These are phyloP conservation scores for Fulica atra DNA, from an alignment of 2,113 vertebrate species.

Conservation along the genomic window DNA sequence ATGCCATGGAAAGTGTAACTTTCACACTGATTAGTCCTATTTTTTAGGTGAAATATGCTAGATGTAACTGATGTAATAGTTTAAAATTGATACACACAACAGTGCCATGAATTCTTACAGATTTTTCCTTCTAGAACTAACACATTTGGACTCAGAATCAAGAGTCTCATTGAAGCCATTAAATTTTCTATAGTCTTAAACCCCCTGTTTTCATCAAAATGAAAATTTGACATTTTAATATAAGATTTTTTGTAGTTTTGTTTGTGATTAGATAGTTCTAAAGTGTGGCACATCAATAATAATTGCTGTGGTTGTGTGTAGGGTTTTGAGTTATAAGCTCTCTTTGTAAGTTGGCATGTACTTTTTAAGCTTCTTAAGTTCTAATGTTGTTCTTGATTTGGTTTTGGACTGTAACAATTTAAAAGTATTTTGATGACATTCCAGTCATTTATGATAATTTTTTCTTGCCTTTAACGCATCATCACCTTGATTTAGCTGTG, in stretches of 20 bases:
- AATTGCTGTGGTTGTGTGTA: neutral
- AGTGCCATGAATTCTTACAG: neutral
- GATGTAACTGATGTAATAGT: neutral
- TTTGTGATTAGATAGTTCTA: neutral
- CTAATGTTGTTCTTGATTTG: neutral
- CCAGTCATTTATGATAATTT: neutral
- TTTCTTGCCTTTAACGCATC: neutral
- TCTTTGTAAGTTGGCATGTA: neutral
- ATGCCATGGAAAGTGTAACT: neutral
- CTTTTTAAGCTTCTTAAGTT: neutral
- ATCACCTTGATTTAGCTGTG: neutral
- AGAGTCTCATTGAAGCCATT: neutral
- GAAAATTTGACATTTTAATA: neutral
- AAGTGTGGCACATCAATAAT: neutral
- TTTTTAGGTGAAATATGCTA: neutral
- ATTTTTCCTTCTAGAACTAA: neutral
- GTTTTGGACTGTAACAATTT: neutral
- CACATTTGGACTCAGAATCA: neutral
- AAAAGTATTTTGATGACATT: neutral
- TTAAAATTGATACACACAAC: neutral
- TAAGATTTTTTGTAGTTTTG: neutral
- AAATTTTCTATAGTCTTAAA: neutral
- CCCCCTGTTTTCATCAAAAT: neutral
- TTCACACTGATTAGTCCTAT: neutral
- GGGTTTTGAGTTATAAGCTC: neutral